Evolutionary conservation across 2,888 invertebrate genomes (phyloP), one percentile per base, ranked within the genome.

Genomic region (Drosophila infuscata): DNA sequence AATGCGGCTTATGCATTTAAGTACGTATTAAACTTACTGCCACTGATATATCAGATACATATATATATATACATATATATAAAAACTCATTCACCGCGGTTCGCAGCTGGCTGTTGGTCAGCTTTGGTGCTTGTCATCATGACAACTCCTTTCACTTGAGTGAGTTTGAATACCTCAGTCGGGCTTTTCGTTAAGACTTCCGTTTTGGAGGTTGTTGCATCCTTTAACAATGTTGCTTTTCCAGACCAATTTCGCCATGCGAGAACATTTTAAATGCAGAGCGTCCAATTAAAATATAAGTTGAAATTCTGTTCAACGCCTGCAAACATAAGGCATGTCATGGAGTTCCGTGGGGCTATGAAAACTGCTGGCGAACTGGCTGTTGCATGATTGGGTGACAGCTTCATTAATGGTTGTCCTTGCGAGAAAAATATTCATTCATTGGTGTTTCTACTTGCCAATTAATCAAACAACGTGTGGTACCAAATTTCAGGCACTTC

Each of bases 21-120:
- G 72, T 79, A 81, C 72, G 62, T 86, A 88, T 85, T 86, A 25
- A 86, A 88, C 83, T 83, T 74, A 69, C 56, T 66, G 62, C 49
- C 70, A 68, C 59, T 71, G 74, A 83, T 86, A 77, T 57, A 88
- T 81, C 75, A 86, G 79, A 81, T 83, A 81, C 75, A 73, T 76
- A 73, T 70, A 86, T 79, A 81, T 81, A 83, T 76, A 73, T 74
- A 86, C 81, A 81, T 83, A 83, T 76, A 71, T 76, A 73, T 70
- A 72, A 68, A 79, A 68, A 79, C 49, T 67, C 53, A 52, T 59
- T 52, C 57, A 33, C 51, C 56, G 56, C 46, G 52, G 36, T 58
- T 59, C 33, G 61, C 61, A 60, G 70, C 56, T 41, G 62, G 60
- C 53, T 46, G 41, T 5, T 25, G 51, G 36, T n/a, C 54, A 29